These are phyloP conservation scores for Lithophane socia DNA, from an alignment of 2,888 invertebrate genomes.

Conservation along the genomic window DNA sequence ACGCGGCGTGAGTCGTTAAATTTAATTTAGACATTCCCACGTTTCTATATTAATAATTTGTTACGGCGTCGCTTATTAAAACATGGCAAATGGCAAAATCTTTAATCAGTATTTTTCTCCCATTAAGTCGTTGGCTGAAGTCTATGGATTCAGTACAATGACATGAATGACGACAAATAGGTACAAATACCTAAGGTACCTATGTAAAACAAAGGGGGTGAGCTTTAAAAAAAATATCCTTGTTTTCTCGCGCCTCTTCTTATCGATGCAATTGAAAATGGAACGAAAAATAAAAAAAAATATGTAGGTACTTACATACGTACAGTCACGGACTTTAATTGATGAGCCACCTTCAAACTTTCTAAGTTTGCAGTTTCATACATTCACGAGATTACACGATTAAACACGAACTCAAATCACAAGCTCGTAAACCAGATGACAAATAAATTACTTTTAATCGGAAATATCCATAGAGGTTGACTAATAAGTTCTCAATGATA, in stretches of 20 bases:
- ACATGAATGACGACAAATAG: background rate
- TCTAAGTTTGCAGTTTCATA: no score
- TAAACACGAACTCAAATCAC: no score
- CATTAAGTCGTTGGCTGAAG: background rate
- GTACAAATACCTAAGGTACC: no score
- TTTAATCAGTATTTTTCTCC: background rate
- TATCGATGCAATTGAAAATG: background rate
- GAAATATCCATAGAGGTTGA: no score
- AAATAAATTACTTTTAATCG: no score
- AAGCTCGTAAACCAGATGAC: no score
- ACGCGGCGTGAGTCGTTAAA: conserved; percentile 15
- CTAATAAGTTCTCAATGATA: no score
- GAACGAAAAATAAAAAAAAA: background rate
- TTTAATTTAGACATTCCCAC: conserved; percentile 10
- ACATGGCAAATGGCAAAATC: background rate
- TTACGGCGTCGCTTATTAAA: background rate
- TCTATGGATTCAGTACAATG: background rate
- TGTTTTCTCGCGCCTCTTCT: background rate
- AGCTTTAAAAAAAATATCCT: background rate
- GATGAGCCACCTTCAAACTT: no score
- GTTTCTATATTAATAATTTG: background rate
- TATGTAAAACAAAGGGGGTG: background rate
- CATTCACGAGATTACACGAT: no score
- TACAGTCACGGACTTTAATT: no score
- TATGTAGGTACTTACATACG: no score